Percentiles rank a stretch among this genome's conserved stretches.
These are phyloP conservation scores for Hemicrepidius hirtus DNA, from an alignment of 2,888 invertebrate species.

Conservation along the genomic window DNA sequence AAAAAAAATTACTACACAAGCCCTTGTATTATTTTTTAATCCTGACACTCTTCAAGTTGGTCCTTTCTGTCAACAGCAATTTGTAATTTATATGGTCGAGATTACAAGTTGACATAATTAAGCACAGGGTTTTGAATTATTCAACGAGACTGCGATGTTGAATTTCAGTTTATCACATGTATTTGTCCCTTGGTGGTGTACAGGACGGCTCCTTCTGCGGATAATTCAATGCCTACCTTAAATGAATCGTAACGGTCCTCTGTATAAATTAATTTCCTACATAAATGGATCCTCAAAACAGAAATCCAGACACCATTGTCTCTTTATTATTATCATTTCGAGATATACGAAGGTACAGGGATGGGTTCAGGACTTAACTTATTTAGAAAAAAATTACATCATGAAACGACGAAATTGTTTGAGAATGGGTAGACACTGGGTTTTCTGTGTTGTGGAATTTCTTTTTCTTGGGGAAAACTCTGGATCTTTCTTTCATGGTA, in stretches of 20 bases:
- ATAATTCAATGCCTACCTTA: constrained; percentile 47
- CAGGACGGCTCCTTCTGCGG: constrained; percentile 45
- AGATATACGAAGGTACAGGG: no score
- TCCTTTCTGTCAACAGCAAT: constrained; percentile 50
- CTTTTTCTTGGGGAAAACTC: no score
- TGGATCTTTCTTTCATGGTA: no score
- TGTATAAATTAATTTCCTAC: constrained; percentile 45
- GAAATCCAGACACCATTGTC: constrained; percentile 7
- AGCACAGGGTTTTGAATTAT: constrained; percentile 51
- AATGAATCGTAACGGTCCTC: constrained; percentile 43
- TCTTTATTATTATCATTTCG: background rate
- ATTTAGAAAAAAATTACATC: no score
- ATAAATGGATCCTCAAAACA: constrained; percentile 11
- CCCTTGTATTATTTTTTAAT: background rate
- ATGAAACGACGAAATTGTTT: no score
- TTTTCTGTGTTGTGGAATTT: no score
- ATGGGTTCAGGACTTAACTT: no score
- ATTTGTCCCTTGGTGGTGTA: constrained; percentile 49
- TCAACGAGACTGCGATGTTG: constrained; percentile 45
- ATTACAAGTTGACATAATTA: constrained; percentile 56
- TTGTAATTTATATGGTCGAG: constrained; percentile 53
- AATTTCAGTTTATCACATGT: constrained; percentile 51
- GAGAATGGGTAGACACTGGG: no score
- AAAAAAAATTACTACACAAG: no score
- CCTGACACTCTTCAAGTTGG: background rate